These are phyloP conservation scores for Drosophila equinoxialis DNA, from an alignment of 1,140 invertebrate species.

Conservation along the genomic window DNA sequence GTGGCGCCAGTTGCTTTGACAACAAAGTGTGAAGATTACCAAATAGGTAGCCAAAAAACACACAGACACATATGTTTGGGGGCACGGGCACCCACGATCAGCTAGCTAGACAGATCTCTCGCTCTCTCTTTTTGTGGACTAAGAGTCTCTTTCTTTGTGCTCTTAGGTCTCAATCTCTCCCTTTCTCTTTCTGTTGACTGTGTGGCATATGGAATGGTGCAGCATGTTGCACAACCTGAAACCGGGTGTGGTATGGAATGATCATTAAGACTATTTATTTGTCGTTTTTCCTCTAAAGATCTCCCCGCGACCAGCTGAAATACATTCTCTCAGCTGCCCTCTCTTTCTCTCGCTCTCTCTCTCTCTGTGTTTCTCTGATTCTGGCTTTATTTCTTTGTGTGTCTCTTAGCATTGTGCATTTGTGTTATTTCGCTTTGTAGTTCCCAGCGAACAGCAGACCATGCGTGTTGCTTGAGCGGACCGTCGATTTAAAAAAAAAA, in stretches of 20 bases:
- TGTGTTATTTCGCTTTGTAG: conserved; percentile 4
- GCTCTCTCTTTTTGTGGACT: neutral
- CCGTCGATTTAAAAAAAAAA: conserved; percentile 24
- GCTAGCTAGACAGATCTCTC: neutral
- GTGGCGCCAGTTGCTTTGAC: conserved; percentile 41
- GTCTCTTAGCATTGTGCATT: conserved; percentile 4
- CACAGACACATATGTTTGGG: neutral
- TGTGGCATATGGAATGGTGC: neutral
- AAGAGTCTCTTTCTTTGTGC: neutral
- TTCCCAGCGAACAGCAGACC: conserved; percentile 13
- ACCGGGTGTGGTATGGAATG: conserved; percentile 10
- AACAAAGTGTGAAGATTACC: conserved; percentile 36
- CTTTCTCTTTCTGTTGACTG: neutral
- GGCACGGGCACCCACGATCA: neutral
- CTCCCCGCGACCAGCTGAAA: neutral
- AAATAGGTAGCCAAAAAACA: conserved; percentile 30
- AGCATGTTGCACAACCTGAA: conserved; percentile 5
- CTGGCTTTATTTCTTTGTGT: neutral
- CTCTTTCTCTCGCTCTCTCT: neutral
- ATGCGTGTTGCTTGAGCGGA: conserved; percentile 14
- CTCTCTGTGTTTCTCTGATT: neutral
- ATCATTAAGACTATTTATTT: conserved; percentile 5
- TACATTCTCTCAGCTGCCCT: neutral
- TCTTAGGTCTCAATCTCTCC: neutral
- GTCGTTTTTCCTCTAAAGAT: neutral